Evolutionary conservation across 2,888 invertebrate genomes (phyloP).

Genomic region (Bhutanitis thaidina): DNA sequence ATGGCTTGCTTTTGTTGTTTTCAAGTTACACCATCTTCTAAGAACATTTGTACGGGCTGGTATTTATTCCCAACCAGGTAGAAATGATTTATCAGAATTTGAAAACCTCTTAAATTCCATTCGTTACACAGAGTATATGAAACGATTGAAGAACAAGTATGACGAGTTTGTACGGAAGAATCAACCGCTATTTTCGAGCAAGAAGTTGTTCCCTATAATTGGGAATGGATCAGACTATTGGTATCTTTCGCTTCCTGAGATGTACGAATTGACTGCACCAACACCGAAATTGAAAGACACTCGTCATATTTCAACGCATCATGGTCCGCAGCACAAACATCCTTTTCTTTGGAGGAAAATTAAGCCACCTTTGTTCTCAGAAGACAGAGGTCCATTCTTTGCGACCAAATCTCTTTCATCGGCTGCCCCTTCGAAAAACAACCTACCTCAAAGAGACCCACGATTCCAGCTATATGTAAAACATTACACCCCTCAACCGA

Average conservation of each 20-base stretch:
- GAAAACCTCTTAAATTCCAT: slow-evolving; percentile 67
- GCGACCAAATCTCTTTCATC: slow-evolving; percentile 40
- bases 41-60: slow-evolving; percentile 61
- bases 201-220: slow-evolving; percentile 66
- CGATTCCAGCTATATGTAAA: slow-evolving; percentile 63
- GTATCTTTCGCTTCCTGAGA: slow-evolving; percentile 72
- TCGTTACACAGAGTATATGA: slow-evolving; percentile 66
- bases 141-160: slow-evolving; percentile 60
- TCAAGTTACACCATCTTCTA: slow-evolving; percentile 67
- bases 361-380: slow-evolving; percentile 32
- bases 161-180: slow-evolving; percentile 67
- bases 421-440: slow-evolving; percentile 21
- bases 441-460: slow-evolving; percentile 43
- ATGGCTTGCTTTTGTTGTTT: slow-evolving; percentile 70
- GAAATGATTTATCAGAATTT: slow-evolving; percentile 58
- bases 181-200: slow-evolving; percentile 62
- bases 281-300: slow-evolving; percentile 33
- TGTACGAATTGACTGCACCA: slow-evolving; percentile 64
- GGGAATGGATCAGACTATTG: slow-evolving; percentile 70
- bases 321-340: slow-evolving; percentile 52
- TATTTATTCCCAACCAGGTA: slow-evolving; percentile 55
- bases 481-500: slow-evolving; percentile 64
- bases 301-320: slow-evolving; percentile 50
- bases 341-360: slow-evolving; percentile 66
- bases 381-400: slow-evolving; percentile 56